Percentiles rank a stretch among this genome's conserved stretches.
These are phyloP conservation scores for Simalia tracyae DNA, from an alignment of 2,797 vertebrate species.

Conservation along the genomic window DNA sequence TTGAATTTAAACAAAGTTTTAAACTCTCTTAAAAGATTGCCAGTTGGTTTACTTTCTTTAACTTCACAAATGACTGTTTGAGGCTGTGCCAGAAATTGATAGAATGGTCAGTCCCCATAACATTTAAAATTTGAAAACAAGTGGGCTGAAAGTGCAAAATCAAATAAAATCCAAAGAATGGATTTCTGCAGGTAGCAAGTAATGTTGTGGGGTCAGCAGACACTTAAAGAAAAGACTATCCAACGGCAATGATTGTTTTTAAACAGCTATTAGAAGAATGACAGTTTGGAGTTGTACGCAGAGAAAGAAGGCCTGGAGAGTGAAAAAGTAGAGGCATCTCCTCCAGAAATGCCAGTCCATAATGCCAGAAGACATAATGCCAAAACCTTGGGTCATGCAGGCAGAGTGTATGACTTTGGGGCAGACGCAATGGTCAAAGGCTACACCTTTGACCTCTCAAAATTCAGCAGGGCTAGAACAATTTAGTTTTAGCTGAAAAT, in stretches of 20 bases:
- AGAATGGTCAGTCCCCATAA: not conserved
- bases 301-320: not conserved
- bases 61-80: not conserved
- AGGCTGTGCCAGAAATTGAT: not conserved
- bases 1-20: not conserved
- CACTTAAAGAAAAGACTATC: not conserved
- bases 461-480: not conserved
- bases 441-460: not conserved
- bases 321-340: not conserved
- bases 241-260: not conserved
- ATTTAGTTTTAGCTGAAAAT: not conserved
- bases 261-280: not conserved
- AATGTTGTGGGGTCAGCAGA: not conserved
- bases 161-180: not conserved
- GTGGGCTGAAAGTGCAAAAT: not conserved
- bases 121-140: not conserved
- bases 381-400: not conserved
- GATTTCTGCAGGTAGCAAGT: not conserved
- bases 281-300: not conserved
- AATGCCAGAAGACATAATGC: not conserved
- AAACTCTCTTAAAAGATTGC: not conserved
- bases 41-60: not conserved
- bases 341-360: no score
- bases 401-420: not conserved
- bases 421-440: not conserved